Evolutionary conservation across 2,113 vertebrate species (phyloP).

Genomic region (Catharus bicknelli): DNA sequence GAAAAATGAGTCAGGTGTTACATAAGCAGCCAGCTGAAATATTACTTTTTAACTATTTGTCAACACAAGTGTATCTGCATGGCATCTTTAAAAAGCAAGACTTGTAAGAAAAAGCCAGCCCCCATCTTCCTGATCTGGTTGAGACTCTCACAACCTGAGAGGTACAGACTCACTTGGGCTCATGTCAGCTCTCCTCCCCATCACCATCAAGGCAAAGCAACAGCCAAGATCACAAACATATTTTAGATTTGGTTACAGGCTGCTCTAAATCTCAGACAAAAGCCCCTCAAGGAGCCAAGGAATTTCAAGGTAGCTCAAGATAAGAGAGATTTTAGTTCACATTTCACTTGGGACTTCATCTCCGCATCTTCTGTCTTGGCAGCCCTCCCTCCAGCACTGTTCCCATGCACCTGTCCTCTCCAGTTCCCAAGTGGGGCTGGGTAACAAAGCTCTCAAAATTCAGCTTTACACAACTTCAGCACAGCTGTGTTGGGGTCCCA

Average conservation of each 20-base stretch:
- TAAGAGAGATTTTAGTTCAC: neutral
- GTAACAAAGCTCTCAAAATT: neutral
- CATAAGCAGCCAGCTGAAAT: neutral
- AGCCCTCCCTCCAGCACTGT: neutral
- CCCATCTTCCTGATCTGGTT: neutral
- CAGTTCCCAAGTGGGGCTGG: neutral
- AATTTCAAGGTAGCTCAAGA: neutral
- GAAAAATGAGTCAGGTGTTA: neutral
- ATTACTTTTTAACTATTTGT: neutral
- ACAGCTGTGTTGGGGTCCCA: neutral
- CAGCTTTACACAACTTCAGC: neutral
- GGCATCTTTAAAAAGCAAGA: neutral
- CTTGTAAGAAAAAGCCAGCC: neutral
- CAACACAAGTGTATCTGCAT: rapidly evolving
- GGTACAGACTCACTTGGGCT: neutral
- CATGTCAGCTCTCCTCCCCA: neutral
- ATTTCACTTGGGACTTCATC: neutral
- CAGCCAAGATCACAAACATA: neutral
- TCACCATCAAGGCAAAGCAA: neutral
- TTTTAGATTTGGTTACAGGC: neutral
- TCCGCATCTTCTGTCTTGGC: neutral
- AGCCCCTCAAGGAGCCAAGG: neutral
- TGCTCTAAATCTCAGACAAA: neutral
- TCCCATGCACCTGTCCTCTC: neutral
- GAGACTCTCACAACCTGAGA: neutral